Conservation (phyloP, 92 coral and sea anemone species). For the Metridium senile region DNA sequence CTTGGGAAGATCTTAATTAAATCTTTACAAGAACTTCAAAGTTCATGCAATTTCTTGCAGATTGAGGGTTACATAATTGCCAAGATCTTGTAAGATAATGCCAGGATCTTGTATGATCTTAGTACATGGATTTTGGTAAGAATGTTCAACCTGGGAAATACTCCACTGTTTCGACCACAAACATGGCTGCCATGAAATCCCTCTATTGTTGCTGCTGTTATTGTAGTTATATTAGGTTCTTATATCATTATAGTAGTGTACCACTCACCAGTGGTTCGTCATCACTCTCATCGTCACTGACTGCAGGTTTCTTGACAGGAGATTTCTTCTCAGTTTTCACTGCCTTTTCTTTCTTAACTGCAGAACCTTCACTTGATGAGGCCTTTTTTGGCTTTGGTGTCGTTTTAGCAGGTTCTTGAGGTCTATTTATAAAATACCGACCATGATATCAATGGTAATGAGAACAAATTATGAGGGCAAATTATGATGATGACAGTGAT, state of each 20-base stretch:
- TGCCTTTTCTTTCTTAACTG: conserved; percentile 43
- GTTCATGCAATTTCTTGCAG: too few species aligned
- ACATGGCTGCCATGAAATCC: too few species aligned
- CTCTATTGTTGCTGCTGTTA: too few species aligned
- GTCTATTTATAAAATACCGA: background rate
- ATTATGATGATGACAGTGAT: background rate
- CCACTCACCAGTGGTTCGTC: conserved; percentile 65
- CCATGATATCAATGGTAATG: background rate
- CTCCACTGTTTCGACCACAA: too few species aligned
- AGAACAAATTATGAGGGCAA: background rate
- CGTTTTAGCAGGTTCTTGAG: conserved; percentile 17
- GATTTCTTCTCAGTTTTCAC: conserved; percentile 47
- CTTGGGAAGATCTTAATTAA: too few species aligned
- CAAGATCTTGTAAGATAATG: too few species aligned
- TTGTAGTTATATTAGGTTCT: background rate
- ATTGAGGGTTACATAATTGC: too few species aligned
- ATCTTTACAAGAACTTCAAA: too few species aligned
- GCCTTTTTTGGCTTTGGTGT: conserved; percentile 31
- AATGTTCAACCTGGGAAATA: too few species aligned
- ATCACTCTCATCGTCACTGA: conserved; percentile 50
- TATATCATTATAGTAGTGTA: background rate
- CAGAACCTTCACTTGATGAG: conserved; percentile 14
- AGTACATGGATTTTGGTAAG: too few species aligned
- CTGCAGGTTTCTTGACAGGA: conserved; percentile 47
- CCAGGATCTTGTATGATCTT: too few species aligned